These are phyloP conservation scores for Megaptera novaeangliae DNA, from an alignment of 2,113 vertebrate species.

Conservation along the genomic window DNA sequence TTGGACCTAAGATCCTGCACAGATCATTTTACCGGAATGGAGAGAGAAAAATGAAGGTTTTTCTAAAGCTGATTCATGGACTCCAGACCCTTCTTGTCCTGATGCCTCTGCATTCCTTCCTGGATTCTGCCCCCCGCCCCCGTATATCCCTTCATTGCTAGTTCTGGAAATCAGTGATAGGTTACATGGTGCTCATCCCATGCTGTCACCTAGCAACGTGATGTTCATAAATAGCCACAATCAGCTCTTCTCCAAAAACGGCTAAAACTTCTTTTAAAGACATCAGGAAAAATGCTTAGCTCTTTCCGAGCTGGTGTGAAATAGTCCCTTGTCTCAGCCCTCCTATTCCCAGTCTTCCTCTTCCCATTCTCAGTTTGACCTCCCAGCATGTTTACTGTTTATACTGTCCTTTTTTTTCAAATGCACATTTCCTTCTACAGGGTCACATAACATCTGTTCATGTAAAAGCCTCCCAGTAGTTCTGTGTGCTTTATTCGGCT, in stretches of 20 bases:
- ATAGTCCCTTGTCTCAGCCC: conserved; percentile 28
- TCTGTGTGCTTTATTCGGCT: conserved; percentile 59
- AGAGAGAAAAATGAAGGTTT: conserved; percentile 2
- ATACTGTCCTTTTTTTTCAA: conserved; percentile 35
- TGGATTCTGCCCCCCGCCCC: background rate
- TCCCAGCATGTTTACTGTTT: conserved; percentile 64
- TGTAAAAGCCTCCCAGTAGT: conserved; percentile 54
- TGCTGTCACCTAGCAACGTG: conserved; percentile 83
- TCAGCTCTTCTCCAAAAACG: conserved; percentile 70
- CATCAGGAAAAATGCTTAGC: conserved; percentile 73
- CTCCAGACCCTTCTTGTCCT: background rate
- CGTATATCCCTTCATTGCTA: conserved; percentile 33
- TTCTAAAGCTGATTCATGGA: conserved; percentile 3
- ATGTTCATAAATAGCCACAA: conserved; percentile 81
- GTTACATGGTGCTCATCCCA: conserved; percentile 69
- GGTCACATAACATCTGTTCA: conserved; percentile 52
- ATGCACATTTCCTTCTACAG: conserved; percentile 41
- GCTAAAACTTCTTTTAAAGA: conserved; percentile 70
- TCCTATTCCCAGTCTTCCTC: conserved; percentile 46
- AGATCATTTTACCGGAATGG: conserved; percentile 51
- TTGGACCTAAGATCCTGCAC: conserved; percentile 50
- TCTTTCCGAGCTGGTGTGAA: conserved; percentile 52
- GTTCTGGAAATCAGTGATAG: conserved; percentile 73
- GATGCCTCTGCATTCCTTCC: conserved; percentile 20
- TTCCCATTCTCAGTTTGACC: conserved; percentile 58